A percentile compares a stretch with the other conserved stretches of the same genome.
These are phyloP conservation scores for Riparia riparia DNA, from an alignment of 2,113 vertebrate species.

Conservation along the genomic window DNA sequence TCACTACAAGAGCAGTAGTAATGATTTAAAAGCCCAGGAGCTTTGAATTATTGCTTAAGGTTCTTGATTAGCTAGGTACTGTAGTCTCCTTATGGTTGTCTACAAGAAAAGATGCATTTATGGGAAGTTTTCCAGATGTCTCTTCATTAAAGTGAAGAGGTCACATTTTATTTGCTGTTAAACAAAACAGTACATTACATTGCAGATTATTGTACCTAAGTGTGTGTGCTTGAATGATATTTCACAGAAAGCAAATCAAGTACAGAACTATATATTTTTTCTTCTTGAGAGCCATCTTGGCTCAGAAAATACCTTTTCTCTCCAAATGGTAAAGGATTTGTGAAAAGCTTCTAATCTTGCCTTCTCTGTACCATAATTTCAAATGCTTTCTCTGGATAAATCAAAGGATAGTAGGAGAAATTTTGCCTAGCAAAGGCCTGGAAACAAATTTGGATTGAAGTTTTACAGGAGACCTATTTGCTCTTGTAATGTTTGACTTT, in stretches of 20 bases:
- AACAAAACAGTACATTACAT: constrained; percentile 56
- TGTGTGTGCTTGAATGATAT: constrained; percentile 38
- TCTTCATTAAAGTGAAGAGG: constrained; percentile 62
- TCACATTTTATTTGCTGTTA: constrained; percentile 60
- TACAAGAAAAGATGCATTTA: constrained; percentile 21
- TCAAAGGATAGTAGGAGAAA: not conserved
- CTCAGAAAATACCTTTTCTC: constrained; percentile 23
- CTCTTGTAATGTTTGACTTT: not conserved
- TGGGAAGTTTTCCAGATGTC: constrained; percentile 62
- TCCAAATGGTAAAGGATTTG: constrained; percentile 36
- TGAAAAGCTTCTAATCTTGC: not conserved
- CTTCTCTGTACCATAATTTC: not conserved
- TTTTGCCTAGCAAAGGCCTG: not conserved
- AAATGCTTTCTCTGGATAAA: not conserved
- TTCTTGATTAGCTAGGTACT: constrained; percentile 49
- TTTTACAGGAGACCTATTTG: not conserved
- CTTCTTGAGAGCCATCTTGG: constrained; percentile 44
- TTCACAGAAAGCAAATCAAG: constrained; percentile 47
- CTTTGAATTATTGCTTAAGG: constrained; percentile 63
- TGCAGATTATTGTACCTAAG: constrained; percentile 29
- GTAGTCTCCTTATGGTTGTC: constrained; percentile 41
- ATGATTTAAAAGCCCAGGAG: constrained; percentile 59
- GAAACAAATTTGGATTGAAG: not conserved
- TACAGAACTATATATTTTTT: constrained; percentile 30
- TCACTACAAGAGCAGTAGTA: constrained; percentile 44